Conservation (phyloP, 2,797 vertebrate species). For the Leontopithecus rosalia region DNA sequence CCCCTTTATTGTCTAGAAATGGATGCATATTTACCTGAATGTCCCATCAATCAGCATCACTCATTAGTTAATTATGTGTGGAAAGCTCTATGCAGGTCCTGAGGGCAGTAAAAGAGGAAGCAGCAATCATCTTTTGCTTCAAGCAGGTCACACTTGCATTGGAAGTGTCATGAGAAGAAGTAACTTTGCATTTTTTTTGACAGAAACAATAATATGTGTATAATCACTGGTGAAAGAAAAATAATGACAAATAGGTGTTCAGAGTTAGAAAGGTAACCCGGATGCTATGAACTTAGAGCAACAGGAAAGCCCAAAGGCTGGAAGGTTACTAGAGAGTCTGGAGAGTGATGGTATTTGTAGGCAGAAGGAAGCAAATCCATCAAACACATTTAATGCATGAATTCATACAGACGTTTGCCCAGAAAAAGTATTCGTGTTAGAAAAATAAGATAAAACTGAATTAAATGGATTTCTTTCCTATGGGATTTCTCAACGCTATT, state of each 20-base stretch:
- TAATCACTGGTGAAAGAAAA: not conserved
- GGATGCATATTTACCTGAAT: constrained; percentile 1
- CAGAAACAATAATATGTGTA: not conserved
- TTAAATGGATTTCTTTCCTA: not conserved
- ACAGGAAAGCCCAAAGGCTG: not conserved
- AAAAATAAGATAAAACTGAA: not conserved
- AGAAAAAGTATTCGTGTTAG: not conserved
- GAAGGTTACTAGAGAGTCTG: not conserved
- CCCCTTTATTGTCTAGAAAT: not conserved
- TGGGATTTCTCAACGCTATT: not conserved
- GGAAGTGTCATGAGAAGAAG: not conserved
- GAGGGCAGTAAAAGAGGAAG: not conserved
- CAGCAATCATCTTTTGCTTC: not conserved
- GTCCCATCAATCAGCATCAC: not conserved
- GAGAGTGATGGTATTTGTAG: not conserved
- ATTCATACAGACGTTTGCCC: not conserved
- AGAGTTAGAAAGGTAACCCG: not conserved
- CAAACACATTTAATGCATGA: not conserved
- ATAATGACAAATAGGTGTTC: not conserved
- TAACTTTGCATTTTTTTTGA: not conserved
- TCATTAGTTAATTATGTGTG: not conserved
- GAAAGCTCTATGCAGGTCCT: not conserved
- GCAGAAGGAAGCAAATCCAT: not conserved
- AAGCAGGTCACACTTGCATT: not conserved
- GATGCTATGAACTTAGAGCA: not conserved